phyloP scores from a whole-genome alignment of 2,113 vertebrate species.

The Caranx ignobilis region DNA sequence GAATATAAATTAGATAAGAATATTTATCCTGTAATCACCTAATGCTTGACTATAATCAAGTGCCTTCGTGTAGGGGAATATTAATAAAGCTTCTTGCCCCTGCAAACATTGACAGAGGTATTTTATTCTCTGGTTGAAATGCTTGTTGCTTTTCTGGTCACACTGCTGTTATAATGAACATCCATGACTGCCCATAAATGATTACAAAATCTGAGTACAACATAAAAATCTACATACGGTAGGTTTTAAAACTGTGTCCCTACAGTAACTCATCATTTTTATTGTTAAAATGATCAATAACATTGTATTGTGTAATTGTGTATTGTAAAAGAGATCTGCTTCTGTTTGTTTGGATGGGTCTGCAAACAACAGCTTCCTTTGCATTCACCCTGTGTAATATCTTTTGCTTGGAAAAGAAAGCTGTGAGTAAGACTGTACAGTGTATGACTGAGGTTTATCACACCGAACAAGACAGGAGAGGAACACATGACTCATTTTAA shows the following conservation, averaged over 20 bases:
- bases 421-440: conserved; percentile 12
- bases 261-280: conserved; percentile 25
- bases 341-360: conserved; percentile 43
- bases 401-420: conserved; percentile 27
- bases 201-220: neutral
- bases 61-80: conserved; percentile 30
- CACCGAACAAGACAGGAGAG: conserved; percentile 43
- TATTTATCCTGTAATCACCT: conserved; percentile 32
- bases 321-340: conserved; percentile 3
- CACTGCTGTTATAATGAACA: neutral
- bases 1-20: conserved; percentile 38
- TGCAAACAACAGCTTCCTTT: conserved; percentile 41
- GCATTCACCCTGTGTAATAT: conserved; percentile 24
- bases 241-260: neutral
- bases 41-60: conserved; percentile 26
- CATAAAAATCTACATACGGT: conserved; percentile 16
- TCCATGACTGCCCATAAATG: neutral
- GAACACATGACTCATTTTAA: conserved; percentile 65
- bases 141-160: neutral
- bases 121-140: conserved; percentile 21
- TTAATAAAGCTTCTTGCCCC: conserved; percentile 38
- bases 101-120: neutral
- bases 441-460: conserved; percentile 38
- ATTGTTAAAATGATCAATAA: neutral
- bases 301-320: neutral